A percentile compares a stretch with the other conserved stretches of the same genome.
These are phyloP conservation scores for Amphiprion clarkii DNA, from an alignment of 2,797 vertebrate species.

Conservation along the genomic window DNA sequence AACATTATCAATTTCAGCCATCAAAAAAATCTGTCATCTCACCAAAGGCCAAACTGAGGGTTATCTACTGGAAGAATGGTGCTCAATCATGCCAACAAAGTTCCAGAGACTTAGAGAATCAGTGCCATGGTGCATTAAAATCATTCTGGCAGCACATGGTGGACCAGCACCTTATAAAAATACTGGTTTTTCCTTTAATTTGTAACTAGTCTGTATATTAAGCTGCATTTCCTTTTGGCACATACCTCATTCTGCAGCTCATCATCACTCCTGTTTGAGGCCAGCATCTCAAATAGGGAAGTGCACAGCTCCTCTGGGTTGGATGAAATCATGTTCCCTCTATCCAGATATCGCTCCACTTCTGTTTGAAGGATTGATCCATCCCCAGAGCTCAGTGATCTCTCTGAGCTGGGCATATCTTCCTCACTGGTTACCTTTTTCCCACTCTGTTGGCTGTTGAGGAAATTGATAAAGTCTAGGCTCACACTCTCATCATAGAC, in stretches of 20 bases:
- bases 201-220: no score
- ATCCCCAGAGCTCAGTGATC: slow-evolving; percentile 79
- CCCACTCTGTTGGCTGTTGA: slow-evolving; percentile 86
- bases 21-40: no score
- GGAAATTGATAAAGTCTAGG: slow-evolving; percentile 90
- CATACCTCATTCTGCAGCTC: slow-evolving; percentile 98
- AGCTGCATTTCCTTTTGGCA: slow-evolving; percentile 3
- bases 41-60: no score
- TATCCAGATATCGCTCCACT: slow-evolving; percentile 91
- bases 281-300: slow-evolving; percentile 96
- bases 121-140: no score
- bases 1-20: no score
- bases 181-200: no score
- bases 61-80: no score
- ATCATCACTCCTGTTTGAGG: slow-evolving; percentile 92
- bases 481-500: slow-evolving; percentile 51
- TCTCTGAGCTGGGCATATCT: slow-evolving; percentile 59
- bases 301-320: slow-evolving; percentile 93
- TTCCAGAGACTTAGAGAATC: no score
- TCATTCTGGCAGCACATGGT: no score
- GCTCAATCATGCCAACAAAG: no score
- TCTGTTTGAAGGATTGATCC: slow-evolving; percentile 89
- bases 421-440: slow-evolving; percentile 69
- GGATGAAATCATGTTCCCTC: slow-evolving; percentile 88
- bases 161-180: no score